phyloP scores from a whole-genome alignment of 2,113 vertebrate genomes.

The Pygoscelis antarcticus region DNA sequence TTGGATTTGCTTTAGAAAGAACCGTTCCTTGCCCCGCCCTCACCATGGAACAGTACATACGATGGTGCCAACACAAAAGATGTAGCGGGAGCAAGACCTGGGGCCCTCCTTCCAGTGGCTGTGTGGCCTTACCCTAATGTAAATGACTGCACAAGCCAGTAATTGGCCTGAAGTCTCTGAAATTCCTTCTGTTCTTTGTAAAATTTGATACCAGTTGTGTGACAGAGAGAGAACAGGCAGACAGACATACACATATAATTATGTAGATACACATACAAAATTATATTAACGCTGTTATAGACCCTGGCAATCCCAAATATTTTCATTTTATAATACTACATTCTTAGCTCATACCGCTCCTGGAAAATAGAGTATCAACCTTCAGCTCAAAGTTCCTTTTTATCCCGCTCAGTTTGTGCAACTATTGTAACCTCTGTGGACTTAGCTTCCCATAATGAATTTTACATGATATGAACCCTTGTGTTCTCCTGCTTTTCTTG shows the following conservation, averaged over 20 bases:
- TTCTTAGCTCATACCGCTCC: neutral
- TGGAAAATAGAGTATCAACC: neutral
- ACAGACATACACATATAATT: neutral
- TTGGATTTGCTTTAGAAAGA: neutral
- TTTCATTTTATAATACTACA: neutral
- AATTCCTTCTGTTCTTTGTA: neutral
- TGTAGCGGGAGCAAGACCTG: neutral
- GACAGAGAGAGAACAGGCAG: neutral
- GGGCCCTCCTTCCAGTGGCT: neutral
- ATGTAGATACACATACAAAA: neutral
- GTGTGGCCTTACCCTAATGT: neutral
- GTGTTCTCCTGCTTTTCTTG: neutral
- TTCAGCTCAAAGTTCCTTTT: neutral
- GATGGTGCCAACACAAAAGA: neutral
- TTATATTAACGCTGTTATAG: neutral
- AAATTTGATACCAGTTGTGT: neutral
- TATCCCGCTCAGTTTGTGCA: neutral
- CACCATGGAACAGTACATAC: rapidly evolving
- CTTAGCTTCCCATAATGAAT: neutral
- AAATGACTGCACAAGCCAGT: neutral
- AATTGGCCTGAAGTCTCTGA: neutral
- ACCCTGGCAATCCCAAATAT: neutral
- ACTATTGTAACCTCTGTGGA: neutral
- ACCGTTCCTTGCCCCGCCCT: neutral
- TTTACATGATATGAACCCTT: neutral